These are phyloP conservation scores for Drosophila albomicans DNA, from an alignment of 1,140 invertebrate species.

Conservation along the genomic window DNA sequence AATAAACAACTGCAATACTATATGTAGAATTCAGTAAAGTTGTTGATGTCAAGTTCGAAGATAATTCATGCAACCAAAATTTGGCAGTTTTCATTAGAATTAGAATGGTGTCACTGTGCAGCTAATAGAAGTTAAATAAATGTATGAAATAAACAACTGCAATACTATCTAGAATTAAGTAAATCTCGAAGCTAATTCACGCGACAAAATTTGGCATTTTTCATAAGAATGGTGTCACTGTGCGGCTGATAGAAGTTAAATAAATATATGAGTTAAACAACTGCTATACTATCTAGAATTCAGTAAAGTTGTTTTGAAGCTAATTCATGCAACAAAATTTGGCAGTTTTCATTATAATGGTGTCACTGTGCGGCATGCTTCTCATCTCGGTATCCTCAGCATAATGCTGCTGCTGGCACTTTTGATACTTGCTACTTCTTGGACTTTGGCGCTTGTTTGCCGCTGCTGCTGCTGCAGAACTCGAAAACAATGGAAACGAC, in stretches of 20 bases:
- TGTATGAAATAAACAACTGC: background rate
- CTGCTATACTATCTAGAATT: no score
- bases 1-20: no score
- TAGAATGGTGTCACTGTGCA: background rate
- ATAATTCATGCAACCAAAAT: no score
- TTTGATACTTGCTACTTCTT: conserved; percentile 58
- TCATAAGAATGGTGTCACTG: background rate
- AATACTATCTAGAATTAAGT: background rate
- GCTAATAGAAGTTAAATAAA: background rate
- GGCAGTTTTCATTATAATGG: background rate
- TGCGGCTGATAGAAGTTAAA: no score
- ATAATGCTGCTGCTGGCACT: conserved; percentile 61
- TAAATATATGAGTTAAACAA: no score
- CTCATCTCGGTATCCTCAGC: conserved; percentile 21
- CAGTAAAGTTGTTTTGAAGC: no score
- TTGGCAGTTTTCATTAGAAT: background rate
- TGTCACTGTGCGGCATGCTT: conserved; percentile 3
- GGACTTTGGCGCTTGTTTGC: conserved; percentile 68
- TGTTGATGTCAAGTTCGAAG: no score
- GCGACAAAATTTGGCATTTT: background rate
- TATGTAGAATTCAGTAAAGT: no score
- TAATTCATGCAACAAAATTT: no score
- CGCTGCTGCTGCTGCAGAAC: conserved; percentile 57
- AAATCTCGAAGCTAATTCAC: background rate
- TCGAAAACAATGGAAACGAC: conserved; percentile 65